Evolutionary conservation across 2,113 vertebrate species (phyloP), one percentile per base, ranked within the genome.

Genomic region (Eurystomus gularis): DNA sequence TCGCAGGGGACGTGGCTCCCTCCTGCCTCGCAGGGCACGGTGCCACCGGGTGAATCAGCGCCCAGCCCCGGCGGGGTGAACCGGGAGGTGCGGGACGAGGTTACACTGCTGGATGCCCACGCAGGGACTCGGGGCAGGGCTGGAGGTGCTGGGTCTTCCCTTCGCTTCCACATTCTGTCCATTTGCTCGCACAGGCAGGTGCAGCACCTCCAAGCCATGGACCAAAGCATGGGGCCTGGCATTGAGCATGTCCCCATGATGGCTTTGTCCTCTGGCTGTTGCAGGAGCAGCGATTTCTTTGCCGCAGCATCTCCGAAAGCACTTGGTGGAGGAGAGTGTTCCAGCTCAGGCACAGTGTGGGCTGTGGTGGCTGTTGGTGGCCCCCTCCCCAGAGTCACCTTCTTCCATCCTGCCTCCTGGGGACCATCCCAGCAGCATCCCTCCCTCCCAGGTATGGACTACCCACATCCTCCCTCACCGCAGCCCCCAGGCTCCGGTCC

Each of bases 241-340:
- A 3, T 37, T 0, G 2, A 19, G 6, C 1, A 8, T 6, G 9
- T 82, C 82, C 82, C 73, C 4, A 0, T 2, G 4, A 1, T 2
- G n/a, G 55, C 29, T 87, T 58, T 77, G 79, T 86, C 84, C 82
- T n/a, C 54, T 2, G 60, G 69, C 68, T 91, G 87, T 23, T 4
- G 0, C 70, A 31, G 79, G 13, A 73, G 82, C 64, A 11, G 78
- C 46, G 2, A 10, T 35, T 81, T n/a, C 58, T 72, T 10, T n/a
- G 46, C 46, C 1, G 24, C 95, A 95, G 90, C 51, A 13, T 29
- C 54, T 44, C 58, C 1, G 0, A 82, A 44, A 84, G 42, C 0
- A 0, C 72, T 88, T 8, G 3, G n/a, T 0, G 0, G 70, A 88
- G 90, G 92, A 55, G 28, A 88, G 88, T 5, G 68, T 70, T 79